These are phyloP conservation scores for Chaetura pelagica DNA, from an alignment of 2,113 vertebrate species.

Conservation along the genomic window DNA sequence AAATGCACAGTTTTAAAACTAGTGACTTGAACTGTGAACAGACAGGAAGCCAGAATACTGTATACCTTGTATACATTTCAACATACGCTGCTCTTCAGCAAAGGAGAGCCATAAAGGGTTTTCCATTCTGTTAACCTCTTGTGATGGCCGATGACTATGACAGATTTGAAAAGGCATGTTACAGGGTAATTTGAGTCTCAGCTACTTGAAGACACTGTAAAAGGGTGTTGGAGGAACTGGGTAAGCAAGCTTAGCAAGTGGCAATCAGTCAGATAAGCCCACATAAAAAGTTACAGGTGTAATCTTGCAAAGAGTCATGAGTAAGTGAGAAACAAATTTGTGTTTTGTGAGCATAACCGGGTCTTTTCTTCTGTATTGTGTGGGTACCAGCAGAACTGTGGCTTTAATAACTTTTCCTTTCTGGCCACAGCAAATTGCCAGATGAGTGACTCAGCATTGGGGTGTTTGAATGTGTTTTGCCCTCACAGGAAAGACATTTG, in stretches of 20 bases:
- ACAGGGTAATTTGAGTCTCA: neutral
- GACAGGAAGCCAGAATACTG: neutral
- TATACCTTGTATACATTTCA: neutral
- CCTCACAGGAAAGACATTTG: neutral
- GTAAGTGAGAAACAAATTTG: neutral
- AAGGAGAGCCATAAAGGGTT: neutral
- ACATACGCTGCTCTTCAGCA: fast-evolving
- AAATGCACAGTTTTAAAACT: neutral
- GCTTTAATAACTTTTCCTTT: neutral
- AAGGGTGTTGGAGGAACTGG: neutral
- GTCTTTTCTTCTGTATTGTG: neutral
- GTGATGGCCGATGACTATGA: neutral
- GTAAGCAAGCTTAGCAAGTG: neutral
- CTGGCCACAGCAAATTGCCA: neutral
- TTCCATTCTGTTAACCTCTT: neutral
- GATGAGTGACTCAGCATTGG: neutral
- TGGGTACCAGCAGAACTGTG: neutral
- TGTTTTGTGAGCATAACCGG: neutral
- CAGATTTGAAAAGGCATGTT: neutral
- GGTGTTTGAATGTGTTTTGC: neutral
- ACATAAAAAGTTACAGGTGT: neutral
- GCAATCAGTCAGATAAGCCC: neutral
- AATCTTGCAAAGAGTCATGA: neutral
- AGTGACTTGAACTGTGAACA: neutral
- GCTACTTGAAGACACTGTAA: neutral